These are phyloP conservation scores for Rhinogobius similis DNA, from an alignment of 2,113 vertebrate genomes.

Conservation along the genomic window DNA sequence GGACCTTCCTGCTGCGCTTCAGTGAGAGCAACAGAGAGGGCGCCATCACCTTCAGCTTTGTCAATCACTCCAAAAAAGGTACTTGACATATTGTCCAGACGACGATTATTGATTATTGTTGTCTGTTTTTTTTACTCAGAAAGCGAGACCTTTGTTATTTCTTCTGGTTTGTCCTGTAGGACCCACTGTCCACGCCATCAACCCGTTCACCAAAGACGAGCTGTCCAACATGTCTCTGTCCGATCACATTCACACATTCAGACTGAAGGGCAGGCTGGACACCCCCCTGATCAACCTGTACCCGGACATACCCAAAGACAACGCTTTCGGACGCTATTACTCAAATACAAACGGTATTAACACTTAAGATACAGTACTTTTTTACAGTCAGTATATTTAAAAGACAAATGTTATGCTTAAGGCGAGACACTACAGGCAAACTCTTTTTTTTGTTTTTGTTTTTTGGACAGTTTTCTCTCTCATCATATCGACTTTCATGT, in stretches of 20 bases:
- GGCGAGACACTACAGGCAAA: too few species aligned
- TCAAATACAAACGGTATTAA: constrained; percentile 45
- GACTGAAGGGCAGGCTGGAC: constrained; percentile 80
- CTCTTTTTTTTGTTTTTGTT: too few species aligned
- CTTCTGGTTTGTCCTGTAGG: constrained; percentile 7
- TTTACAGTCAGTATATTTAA: too few species aligned
- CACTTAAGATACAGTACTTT: not conserved
- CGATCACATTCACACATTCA: constrained; percentile 84
- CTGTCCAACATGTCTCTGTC: constrained; percentile 81
- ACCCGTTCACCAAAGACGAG: constrained; percentile 89
- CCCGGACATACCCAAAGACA: constrained; percentile 86
- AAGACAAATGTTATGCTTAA: too few species aligned
- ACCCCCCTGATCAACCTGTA: constrained; percentile 90
- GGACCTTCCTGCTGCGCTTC: constrained; percentile 92
- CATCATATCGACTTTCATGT: too few species aligned
- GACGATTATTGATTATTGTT: too few species aligned
- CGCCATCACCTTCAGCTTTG: constrained; percentile 94
- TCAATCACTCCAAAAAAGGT: constrained; percentile 80
- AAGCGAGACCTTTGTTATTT: too few species aligned
- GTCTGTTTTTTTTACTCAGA: too few species aligned
- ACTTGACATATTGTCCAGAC: not conserved
- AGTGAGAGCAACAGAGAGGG: constrained; percentile 92
- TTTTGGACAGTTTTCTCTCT: too few species aligned
- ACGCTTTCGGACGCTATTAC: constrained; percentile 86
- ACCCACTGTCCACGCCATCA: constrained; percentile 81